These are phyloP conservation scores for Drosophila mettleri DNA, from an alignment of 2,888 invertebrate genomes.

Conservation along the genomic window DNA sequence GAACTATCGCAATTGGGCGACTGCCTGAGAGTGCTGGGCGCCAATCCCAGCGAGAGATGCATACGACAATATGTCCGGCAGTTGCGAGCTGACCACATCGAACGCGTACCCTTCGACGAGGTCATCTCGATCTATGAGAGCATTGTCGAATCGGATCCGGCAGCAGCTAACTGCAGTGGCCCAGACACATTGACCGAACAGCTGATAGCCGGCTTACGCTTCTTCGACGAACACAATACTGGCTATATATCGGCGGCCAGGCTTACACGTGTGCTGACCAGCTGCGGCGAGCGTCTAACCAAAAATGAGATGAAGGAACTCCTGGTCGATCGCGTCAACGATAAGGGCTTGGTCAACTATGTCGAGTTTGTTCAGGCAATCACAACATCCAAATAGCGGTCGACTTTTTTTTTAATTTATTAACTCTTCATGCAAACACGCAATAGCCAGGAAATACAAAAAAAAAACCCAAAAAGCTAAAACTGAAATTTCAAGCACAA, in stretches of 20 bases:
- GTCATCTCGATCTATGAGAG: constrained; percentile 46
- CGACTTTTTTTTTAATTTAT: background rate
- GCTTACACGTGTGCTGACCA: constrained; percentile 34
- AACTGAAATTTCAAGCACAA: background rate
- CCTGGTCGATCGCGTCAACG: constrained; percentile 46
- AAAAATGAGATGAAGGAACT: constrained; percentile 45
- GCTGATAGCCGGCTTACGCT: constrained; percentile 30
- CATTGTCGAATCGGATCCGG: background rate
- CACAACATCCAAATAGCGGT: constrained; percentile 12
- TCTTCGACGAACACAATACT: constrained; percentile 47
- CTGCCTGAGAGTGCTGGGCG: constrained; percentile 55
- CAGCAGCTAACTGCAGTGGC: background rate
- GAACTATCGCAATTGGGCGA: constrained; percentile 48
- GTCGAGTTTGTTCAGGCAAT: constrained; percentile 45
- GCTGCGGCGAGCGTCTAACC: constrained; percentile 46
- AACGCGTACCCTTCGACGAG: constrained; percentile 61
- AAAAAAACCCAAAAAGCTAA: background rate
- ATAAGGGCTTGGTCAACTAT: constrained; percentile 54
- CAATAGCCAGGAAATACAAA: constrained; percentile 12
- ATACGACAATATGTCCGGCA: constrained; percentile 29
- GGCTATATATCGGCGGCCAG: constrained; percentile 52
- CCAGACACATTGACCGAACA: constrained; percentile 19
- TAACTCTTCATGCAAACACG: background rate
- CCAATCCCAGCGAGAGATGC: constrained; percentile 59
- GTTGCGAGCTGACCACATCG: constrained; percentile 17